phyloP scores from a whole-genome alignment of 2,888 invertebrate species.

The Magallana nippona region DNA sequence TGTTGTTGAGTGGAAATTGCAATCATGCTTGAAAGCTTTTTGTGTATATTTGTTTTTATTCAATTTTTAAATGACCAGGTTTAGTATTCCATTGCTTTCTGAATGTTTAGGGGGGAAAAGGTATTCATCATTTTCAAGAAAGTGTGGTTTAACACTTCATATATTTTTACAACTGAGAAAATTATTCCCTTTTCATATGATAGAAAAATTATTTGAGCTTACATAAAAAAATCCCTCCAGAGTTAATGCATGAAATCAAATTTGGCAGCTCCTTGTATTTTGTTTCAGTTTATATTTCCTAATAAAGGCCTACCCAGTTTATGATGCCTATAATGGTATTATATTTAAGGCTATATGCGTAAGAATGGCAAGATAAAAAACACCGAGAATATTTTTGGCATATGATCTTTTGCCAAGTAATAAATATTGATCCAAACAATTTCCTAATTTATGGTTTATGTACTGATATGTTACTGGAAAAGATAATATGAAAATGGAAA shows the following conservation, averaged over 20 bases:
- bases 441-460: too few relatives aligned
- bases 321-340: background rate
- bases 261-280: background rate
- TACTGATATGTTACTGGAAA: too few relatives aligned
- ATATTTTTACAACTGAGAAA: too few relatives aligned
- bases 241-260: background rate
- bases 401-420: too few relatives aligned
- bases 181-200: too few relatives aligned
- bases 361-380: background rate
- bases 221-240: background rate
- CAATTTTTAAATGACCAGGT: too few relatives aligned
- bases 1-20: slow-evolving; percentile 3
- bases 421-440: too few relatives aligned
- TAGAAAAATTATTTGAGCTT: background rate
- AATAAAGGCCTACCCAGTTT: background rate
- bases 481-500: too few relatives aligned
- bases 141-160: too few relatives aligned
- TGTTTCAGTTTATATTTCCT: background rate
- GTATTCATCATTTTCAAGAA: background rate
- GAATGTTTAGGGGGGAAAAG: too few relatives aligned
- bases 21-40: background rate
- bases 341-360: background rate
- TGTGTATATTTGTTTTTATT: background rate
- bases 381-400: too few relatives aligned
- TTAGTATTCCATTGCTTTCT: too few relatives aligned